phyloP scores from a whole-genome alignment of 2,888 invertebrate genomes.

The Suillia variegata region DNA sequence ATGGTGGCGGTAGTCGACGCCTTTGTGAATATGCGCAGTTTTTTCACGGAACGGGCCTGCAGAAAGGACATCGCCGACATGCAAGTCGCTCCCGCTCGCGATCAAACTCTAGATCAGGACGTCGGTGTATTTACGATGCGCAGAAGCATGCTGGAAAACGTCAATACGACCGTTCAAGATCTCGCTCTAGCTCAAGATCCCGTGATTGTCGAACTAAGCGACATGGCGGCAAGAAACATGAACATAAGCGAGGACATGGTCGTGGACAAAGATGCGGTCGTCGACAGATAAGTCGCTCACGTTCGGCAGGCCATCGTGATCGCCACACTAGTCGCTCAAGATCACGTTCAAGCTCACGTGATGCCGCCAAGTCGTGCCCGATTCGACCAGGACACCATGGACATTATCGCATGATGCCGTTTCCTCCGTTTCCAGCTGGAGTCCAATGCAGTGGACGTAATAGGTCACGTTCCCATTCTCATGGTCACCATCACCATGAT shows the following conservation, averaged over 20 bases:
- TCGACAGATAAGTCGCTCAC: neutral
- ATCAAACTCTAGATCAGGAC: conserved; percentile 24
- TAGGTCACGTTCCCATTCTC: neutral
- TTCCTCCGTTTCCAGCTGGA: no score
- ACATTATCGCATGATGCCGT: no score
- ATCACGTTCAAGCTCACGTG: neutral
- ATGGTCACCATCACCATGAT: neutral
- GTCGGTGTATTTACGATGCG: no score
- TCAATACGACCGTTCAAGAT: neutral
- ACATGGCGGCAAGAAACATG: neutral
- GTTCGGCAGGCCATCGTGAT: neutral
- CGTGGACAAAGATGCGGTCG: neutral
- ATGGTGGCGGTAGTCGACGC: neutral
- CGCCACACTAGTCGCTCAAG: neutral
- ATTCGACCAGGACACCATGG: no score
- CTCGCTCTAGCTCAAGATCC: conserved; percentile 4
- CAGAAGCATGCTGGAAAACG: no score
- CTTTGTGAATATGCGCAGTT: conserved; percentile 17
- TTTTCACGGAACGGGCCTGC: conserved; percentile 12
- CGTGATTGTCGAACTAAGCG: neutral
- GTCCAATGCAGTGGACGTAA: neutral
- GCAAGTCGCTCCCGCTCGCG: conserved; percentile 18
- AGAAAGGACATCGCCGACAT: conserved; percentile 1
- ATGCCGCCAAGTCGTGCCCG: neutral
- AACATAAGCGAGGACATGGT: neutral